Evolutionary conservation across 1,140 invertebrate genomes (phyloP).

Genomic region (Halictus rubicundus): DNA sequence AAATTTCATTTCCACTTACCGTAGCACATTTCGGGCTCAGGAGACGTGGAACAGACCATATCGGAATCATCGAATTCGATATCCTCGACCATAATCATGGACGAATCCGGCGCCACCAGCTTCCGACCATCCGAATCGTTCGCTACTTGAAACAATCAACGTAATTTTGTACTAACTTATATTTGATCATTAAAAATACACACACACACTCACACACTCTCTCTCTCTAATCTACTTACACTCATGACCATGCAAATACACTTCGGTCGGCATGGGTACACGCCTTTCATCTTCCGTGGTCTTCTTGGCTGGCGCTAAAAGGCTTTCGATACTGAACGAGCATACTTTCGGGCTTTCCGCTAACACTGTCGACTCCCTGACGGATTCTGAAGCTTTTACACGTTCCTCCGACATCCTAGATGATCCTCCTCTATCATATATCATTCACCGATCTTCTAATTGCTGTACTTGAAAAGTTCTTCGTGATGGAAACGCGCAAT

Average conservation of each 20-base stretch:
- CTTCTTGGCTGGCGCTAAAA: conserved; percentile 67
- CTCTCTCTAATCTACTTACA: conserved; percentile 34
- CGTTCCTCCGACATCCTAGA: conserved; percentile 69
- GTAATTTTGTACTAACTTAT: background rate
- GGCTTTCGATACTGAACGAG: conserved; percentile 75
- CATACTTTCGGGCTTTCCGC: conserved; percentile 60
- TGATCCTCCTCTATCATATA: background rate
- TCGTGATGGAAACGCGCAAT: background rate
- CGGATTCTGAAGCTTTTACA: conserved; percentile 20
- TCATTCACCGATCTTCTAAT: too few relatives aligned
- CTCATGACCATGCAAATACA: conserved; percentile 45
- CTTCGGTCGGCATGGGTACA: conserved; percentile 12
- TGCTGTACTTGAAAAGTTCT: too few relatives aligned
- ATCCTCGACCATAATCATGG: conserved; percentile 71
- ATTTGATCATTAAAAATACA: background rate
- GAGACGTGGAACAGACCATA: conserved; percentile 68
- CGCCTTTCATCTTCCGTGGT: conserved; percentile 26
- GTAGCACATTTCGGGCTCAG: conserved; percentile 73
- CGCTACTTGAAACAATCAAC: conserved; percentile 47
- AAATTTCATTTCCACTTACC: conserved; percentile 61
- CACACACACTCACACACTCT: too few relatives aligned
- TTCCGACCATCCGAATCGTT: conserved; percentile 67
- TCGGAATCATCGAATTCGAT: conserved; percentile 70
- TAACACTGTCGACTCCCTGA: conserved; percentile 37
- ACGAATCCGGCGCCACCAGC: conserved; percentile 71